Base-by-base conservation (phyloP, 1,140 invertebrate genomes). In the Archivesica marissinica region DNA sequence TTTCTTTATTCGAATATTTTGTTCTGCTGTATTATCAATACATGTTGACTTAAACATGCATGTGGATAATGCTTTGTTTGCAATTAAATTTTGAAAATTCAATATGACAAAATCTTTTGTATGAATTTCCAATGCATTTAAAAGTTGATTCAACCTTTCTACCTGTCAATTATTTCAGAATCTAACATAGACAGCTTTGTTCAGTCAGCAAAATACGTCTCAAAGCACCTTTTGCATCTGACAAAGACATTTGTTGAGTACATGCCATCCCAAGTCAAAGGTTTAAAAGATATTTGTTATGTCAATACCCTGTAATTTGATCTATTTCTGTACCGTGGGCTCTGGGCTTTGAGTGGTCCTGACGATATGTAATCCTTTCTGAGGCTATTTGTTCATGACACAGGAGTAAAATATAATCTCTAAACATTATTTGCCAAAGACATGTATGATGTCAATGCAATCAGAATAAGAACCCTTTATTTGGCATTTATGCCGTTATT, bases 111-210 rank as follows among this genome's bases (percentile, higher is more conserved):
- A 6, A 44, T 47, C 41, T 70, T 44, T 64, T 64, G 59, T 64
- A 15, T 64, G 15, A 25, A 33, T n/a, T 30, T 64, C 59, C 30
- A 35, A 68, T 35, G 23, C 17, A 68, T 68, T 44, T 20, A 28
- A 44, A 68, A 23, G 39, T 44, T 68, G 38, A 25, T 68, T 44
- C 64, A 44, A 23, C 64, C 38, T 44, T 68, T 68, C 38, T 25
- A 47, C 39, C 25, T 41, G 64, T 68, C 64, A 41, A 68, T 68
- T 68, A 44, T 68, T 44, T 68, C 25, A 7, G n/a, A 44, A 28
- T 52, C 41, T 30, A 72, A 72, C 68, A 72, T 11, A 50, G 68
- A 41, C 41, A 72, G 50, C 68, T 72, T 72, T 72, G 68, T 72
- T 33, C 68, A 47, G 68, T 47, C 39, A 72, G n/a, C 41, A 72